These are phyloP conservation scores for Hedychridium roseum DNA, from an alignment of 2,888 invertebrate species.

Conservation along the genomic window DNA sequence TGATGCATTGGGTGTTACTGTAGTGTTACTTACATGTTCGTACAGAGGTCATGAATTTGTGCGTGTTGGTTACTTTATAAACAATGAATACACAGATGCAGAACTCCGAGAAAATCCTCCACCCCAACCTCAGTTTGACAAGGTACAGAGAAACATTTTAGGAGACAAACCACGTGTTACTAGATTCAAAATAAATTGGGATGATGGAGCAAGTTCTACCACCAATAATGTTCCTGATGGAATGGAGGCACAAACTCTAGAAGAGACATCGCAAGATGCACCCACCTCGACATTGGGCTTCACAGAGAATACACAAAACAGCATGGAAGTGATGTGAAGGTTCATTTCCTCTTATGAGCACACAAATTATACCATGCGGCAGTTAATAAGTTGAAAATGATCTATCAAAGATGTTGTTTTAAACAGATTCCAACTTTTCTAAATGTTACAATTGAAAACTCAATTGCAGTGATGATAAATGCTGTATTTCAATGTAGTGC, in stretches of 20 bases:
- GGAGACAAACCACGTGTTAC: constrained; percentile 86
- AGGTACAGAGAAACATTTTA: constrained; percentile 73
- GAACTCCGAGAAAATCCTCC: constrained; percentile 96
- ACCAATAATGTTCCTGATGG: constrained; percentile 50
- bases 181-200: constrained; percentile 97
- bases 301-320: constrained; percentile 59
- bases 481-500: too few relatives aligned
- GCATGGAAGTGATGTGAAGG: constrained; percentile 62
- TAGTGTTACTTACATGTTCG: constrained; percentile 93
- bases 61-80: constrained; percentile 97
- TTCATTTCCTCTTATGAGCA: constrained; percentile 12
- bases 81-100: constrained; percentile 94
- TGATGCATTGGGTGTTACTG: constrained; percentile 98
- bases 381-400: constrained; percentile 2
- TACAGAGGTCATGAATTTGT: constrained; percentile 93
- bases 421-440: neutral
- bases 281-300: constrained; percentile 56
- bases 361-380: too few relatives aligned
- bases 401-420: neutral
- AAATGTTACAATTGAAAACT: too few relatives aligned
- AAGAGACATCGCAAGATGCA: constrained; percentile 53
- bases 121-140: constrained; percentile 89
- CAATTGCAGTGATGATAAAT: too few relatives aligned
- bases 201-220: constrained; percentile 68
- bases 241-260: constrained; percentile 53